Evolutionary conservation across 2,888 invertebrate genomes (phyloP), one percentile per base, ranked within the genome.

Genomic region (Gymnoscelis rufifasciata): DNA sequence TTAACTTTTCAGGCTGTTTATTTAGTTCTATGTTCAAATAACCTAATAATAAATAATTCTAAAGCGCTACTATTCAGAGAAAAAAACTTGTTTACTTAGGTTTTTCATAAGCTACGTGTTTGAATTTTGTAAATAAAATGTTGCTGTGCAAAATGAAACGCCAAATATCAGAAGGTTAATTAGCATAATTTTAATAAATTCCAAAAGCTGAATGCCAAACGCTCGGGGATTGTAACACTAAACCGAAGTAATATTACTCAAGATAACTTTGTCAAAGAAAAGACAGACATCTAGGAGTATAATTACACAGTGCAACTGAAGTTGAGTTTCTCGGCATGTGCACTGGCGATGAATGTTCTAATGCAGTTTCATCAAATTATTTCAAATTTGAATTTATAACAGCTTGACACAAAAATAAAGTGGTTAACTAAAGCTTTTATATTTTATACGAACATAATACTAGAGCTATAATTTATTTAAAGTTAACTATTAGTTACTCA

Each of bases 271-370:
- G 52, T 62, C 57, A 57, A 53, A 57, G 56, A 59, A 59, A 60
- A 63, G 62, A 64, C 66, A 61, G 62, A 54, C 57, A 66, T 64
- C 64, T 56, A 33, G 31, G 60, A 64, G 63, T 66, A 60, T 69
- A 72, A 71, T 71, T 72, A 73, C 69, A 56, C 19, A 26, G 60
- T 57, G 59, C 66, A 67, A 65, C 69, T 68, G 61, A 64, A 70
- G 61, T 67, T 64, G 63, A 62, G 64, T 54, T 47, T 15, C 52
- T 41, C 64, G 57, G 64, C 60, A 60, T 50, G 47, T 47, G 56
- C 51, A 51, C 54, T 41, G 28, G 38, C 48, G 36, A 44, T 52
- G 53, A 52, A 51, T 68, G 69, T 68, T 58, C 57, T 52, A 48
- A 52, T 66, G 65, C 57, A 60, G 62, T 71, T 62, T 52, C 57